phyloP scores from a whole-genome alignment of 2,888 invertebrate genomes.

The Charanyca ferruginea region DNA sequence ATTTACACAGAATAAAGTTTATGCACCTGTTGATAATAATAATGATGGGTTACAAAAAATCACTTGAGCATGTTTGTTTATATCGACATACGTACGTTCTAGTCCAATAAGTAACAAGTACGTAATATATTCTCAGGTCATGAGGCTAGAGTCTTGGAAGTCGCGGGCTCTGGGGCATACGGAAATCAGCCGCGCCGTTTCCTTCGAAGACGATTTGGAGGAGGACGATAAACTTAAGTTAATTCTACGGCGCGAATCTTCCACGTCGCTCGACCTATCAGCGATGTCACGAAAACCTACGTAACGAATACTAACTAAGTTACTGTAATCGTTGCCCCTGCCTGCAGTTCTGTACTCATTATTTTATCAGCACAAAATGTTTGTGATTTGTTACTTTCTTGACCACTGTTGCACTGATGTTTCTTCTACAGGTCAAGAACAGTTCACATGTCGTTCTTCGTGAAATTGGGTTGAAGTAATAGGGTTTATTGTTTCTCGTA shows the following conservation, averaged over 20 bases:
- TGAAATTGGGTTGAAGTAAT: conserved; percentile 37
- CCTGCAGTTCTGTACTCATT: conserved; percentile 27
- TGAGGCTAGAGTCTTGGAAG: conserved; percentile 94
- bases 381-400: conserved; percentile 16
- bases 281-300: conserved; percentile 72
- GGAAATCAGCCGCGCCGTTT: conserved; percentile 80
- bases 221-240: conserved; percentile 85
- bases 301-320: conserved; percentile 68
- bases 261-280: conserved; percentile 80
- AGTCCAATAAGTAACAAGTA: background rate
- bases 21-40: conserved; percentile 29
- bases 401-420: background rate
- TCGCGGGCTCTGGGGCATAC: conserved; percentile 90
- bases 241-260: conserved; percentile 82
- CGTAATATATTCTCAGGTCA: conserved; percentile 88
- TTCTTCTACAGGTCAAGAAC: conserved; percentile 24
- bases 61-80: conserved; percentile 42
- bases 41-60: conserved; percentile 29
- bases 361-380: conserved; percentile 19
- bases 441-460: conserved; percentile 15
- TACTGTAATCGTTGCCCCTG: conserved; percentile 42
- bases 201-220: conserved; percentile 84
- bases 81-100: background rate
- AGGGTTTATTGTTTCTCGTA: conserved; percentile 50
- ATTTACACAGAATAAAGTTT: conserved; percentile 2